Evolutionary conservation across 1,140 invertebrate genomes (phyloP).

Genomic region (Pseudomyrmex cubaensis): DNA sequence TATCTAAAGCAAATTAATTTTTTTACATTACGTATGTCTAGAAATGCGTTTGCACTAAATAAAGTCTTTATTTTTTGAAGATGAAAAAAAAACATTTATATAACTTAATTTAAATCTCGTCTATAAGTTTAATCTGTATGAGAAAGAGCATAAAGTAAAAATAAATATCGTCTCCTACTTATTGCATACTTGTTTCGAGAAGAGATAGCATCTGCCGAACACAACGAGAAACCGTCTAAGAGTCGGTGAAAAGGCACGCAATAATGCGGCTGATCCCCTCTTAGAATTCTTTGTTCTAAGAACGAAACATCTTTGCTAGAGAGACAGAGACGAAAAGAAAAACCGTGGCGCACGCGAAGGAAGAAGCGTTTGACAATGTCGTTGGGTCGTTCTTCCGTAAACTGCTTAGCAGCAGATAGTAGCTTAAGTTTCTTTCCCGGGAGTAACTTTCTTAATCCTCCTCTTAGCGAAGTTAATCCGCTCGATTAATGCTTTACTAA

Average conservation of each 20-base stretch:
- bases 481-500: constrained; percentile 72
- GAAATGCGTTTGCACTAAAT: background rate
- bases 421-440: constrained; percentile 61
- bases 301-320: constrained; percentile 31
- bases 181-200: background rate
- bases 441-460: constrained; percentile 76
- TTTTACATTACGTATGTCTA: background rate
- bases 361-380: constrained; percentile 66
- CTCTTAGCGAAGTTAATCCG: constrained; percentile 75
- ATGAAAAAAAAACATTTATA: background rate
- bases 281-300: constrained; percentile 60
- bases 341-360: constrained; percentile 45
- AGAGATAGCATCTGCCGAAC: constrained; percentile 33
- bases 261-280: constrained; percentile 56
- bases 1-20: constrained; percentile 9
- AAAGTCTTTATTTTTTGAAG: background rate
- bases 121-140: background rate
- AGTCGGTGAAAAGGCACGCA: constrained; percentile 51
- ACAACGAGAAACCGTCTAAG: constrained; percentile 39
- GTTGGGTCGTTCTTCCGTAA: constrained; percentile 63
- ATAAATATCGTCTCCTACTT: background rate
- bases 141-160: background rate
- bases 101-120: background rate
- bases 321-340: constrained; percentile 27
- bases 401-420: constrained; percentile 71